Base-by-base conservation (phyloP, 2,888 invertebrate genomes). In the Troides aeacus region DNA sequence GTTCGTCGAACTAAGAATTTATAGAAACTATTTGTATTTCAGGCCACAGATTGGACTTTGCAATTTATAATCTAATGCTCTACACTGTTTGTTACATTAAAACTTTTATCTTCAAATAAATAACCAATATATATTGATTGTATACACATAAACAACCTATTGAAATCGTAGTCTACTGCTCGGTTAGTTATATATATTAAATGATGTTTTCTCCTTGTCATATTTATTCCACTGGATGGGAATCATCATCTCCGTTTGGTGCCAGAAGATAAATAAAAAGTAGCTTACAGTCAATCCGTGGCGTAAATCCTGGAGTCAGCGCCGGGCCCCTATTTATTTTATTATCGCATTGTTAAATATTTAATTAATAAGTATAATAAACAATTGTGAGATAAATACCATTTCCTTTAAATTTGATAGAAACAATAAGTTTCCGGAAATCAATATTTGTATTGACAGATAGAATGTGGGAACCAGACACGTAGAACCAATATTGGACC, bases 1-100 rank as follows among this genome's bases (percentile, higher is more conserved):
- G 88, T 87, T 85, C 87, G 83, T 83, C 86, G 86, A 88, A 89
- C 87, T 87, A 86, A 83, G 81, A 84, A 86, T 89, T 87, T 86
- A 84, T 87, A 87, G 78, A 77, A 81, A 77, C 79, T 78, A 77
- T 80, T 79, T 78, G 78, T 74, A 66, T 56, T 53, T 56, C 59
- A 61, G 67, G 1, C 15, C 50, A 50, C 50, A 50, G 50, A 50
- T 50, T 50, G 50, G 50, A 50, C 18, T 50, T 50, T 18, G 17
- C 50, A 50, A 50, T 50, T 17, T 50, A 17, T 18, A 15, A 46
- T 46, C 10, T 46, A 46, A 50, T 50, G 18, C 21, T 21, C 21
- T 17, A 50, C 50, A 17, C 50, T 18, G 15, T 17, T 50, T 50
- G 2, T 18, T 15, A 50, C 18, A 4, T 50, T 15, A 50, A 12